Evolutionary conservation across 92 coral and sea anemone genomes (phyloP), one percentile per base, ranked within the genome.

Genomic region (Parazoanthus darwini): DNA sequence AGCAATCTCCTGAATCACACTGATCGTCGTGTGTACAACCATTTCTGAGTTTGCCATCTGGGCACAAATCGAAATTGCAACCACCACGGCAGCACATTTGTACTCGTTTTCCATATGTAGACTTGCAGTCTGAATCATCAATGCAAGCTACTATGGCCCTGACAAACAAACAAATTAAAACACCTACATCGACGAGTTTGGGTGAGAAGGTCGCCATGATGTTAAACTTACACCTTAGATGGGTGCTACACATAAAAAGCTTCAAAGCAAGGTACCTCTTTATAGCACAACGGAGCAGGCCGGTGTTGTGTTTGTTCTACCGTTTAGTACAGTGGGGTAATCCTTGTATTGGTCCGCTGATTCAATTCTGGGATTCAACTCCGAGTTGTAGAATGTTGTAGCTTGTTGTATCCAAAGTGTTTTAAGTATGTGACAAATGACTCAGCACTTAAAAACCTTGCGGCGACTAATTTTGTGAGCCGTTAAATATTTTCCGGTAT

Each of bases 101-200:
- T 5, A 13, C 44, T 23, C 20, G 25, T 9, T 38, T 38, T 7
- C 50, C 4, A 39, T 75, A 75, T 16, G 18, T n/a, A 39, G 46
- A 22, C n/a, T 75, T 75, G 26, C 79, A 75, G 79, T 75, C 79
- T 3, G 54, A 75, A 39, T 75, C 46, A 6, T 38, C 79, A 75
- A 25, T 37, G 46, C 79, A 75, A 4, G 79, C 33, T 39, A 35
- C 8, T 38, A 8, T 38, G 50, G 50, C 48, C 33, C 25, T 75
- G 51, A 38, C 2, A 39, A 39, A 35, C 13, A 20, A 44, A 37
- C 79, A 75, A 75, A 75, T 16, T 2, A 3, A 38, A 36, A 75
- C 2, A 16, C 50, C 79, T 3, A 75, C 20, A 75, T 14, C 20
- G 79, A 75, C 6, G 51, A 20, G 18, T 38, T 36, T 75, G 39